Percentiles rank a stretch among this genome's conserved stretches.
phyloP scores from a whole-genome alignment of 2,888 invertebrate genomes.

The Drosophila helvetica region DNA sequence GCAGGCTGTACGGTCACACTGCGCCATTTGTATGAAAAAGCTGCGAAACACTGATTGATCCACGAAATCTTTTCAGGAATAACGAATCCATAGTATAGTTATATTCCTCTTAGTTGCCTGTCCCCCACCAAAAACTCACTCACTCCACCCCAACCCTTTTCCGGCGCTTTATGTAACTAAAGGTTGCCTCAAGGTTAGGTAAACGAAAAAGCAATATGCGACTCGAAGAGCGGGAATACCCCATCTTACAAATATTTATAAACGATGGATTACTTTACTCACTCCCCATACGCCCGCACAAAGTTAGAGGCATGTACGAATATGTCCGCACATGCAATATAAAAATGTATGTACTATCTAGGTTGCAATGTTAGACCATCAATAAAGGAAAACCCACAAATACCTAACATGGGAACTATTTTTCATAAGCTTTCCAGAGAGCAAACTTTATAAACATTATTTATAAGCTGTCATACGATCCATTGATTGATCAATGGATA shows the following conservation, averaged over 20 bases:
- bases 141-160: background rate
- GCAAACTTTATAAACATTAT: too few relatives aligned
- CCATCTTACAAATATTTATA: slow-evolving; percentile 1
- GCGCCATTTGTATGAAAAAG: too few relatives aligned
- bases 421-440: background rate
- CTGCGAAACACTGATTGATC: too few relatives aligned
- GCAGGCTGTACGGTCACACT: too few relatives aligned
- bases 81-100: background rate
- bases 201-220: background rate
- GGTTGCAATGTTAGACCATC: background rate
- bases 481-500: too few relatives aligned
- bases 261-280: background rate
- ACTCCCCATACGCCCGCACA: background rate
- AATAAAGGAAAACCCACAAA: background rate
- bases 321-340: too few relatives aligned
- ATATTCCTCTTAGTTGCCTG: background rate
- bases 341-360: background rate
- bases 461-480: too few relatives aligned
- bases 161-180: background rate
- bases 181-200: background rate
- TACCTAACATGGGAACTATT: background rate
- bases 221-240: background rate
- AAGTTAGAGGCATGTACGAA: slow-evolving; percentile 6
- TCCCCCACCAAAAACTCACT: background rate
- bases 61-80: background rate